Conservation (phyloP, 2,113 vertebrate species). For the Siniperca chuatsi region DNA sequence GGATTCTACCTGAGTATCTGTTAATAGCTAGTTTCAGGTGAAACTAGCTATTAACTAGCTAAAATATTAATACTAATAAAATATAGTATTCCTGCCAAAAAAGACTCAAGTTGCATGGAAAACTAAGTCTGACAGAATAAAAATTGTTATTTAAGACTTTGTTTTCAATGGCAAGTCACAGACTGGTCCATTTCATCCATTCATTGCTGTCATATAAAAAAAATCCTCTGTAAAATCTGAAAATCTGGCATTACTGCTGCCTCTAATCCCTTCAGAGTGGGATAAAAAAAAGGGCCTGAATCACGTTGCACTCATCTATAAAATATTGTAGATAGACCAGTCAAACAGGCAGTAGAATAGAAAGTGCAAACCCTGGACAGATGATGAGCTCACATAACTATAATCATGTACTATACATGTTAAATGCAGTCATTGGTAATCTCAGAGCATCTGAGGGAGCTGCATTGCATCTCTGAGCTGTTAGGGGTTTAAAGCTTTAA, state of each 20-base stretch:
- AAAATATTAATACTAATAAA: background rate
- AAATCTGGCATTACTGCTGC: conserved; percentile 65
- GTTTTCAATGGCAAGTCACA: conserved; percentile 22
- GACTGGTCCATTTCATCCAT: conserved; percentile 36
- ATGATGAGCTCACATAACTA: conserved; percentile 22
- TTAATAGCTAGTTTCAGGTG: too few species aligned
- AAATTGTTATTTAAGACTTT: conserved; percentile 19
- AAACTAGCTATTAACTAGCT: too few species aligned
- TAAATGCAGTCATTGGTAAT: conserved; percentile 45
- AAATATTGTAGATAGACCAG: conserved; percentile 41
- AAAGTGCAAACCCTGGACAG: conserved; percentile 6
- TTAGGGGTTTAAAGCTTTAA: conserved; percentile 36
- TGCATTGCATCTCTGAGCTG: conserved; percentile 25
- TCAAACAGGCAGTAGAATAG: conserved; percentile 16
- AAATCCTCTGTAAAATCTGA: conserved; percentile 52
- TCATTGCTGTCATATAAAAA: conserved; percentile 43
- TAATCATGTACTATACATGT: conserved; percentile 31
- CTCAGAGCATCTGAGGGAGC: conserved; percentile 36
- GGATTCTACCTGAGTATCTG: too few species aligned
- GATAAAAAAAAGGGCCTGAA: conserved; percentile 43
- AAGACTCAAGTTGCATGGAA: background rate
- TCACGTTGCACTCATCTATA: conserved; percentile 38
- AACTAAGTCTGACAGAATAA: background rate
- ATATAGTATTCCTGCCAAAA: background rate
- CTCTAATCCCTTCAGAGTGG: conserved; percentile 64